Percentiles rank a stretch among this genome's conserved stretches.
Conservation (phyloP, 2,888 invertebrate species). For the Noctua fimbriata region DNA sequence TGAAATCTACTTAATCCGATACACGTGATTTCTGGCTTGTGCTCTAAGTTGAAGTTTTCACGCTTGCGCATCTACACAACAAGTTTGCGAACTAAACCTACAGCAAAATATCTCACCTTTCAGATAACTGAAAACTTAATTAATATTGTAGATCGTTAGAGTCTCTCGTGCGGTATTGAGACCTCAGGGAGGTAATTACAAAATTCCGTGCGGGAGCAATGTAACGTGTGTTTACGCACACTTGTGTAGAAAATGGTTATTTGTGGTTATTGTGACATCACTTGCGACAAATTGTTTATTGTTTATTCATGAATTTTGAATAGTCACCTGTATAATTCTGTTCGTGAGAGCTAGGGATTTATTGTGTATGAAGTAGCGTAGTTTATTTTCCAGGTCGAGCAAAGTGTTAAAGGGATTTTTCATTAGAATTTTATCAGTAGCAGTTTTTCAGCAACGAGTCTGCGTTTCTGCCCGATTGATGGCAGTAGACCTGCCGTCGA, state of each 20-base stretch:
- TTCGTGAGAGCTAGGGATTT: neutral
- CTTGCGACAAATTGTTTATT: slow-evolving; percentile 32
- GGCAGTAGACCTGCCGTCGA: neutral
- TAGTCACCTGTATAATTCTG: neutral
- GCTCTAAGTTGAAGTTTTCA: neutral
- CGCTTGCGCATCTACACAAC: neutral
- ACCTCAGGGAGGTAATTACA: slow-evolving; percentile 51
- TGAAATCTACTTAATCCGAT: neutral
- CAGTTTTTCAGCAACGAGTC: neutral
- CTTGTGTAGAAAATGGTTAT: slow-evolving; percentile 20
- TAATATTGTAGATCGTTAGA: slow-evolving; percentile 52
- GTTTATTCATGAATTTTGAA: slow-evolving; percentile 14
- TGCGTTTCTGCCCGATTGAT: neutral
- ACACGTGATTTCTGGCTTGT: neutral
- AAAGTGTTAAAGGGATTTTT: neutral
- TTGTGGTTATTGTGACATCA: slow-evolving; percentile 23
- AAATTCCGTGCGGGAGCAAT: slow-evolving; percentile 51
- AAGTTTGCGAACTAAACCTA: slow-evolving; percentile 24
- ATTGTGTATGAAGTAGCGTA: neutral
- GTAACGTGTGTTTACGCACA: slow-evolving; percentile 12
- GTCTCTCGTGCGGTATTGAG: slow-evolving; percentile 29
- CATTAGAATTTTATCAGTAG: neutral
- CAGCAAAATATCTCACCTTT: slow-evolving; percentile 24
- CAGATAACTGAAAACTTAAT: slow-evolving; percentile 56
- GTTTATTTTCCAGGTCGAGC: neutral